Conservation (phyloP, 2,888 invertebrate species). For the Sturmia bella region DNA sequence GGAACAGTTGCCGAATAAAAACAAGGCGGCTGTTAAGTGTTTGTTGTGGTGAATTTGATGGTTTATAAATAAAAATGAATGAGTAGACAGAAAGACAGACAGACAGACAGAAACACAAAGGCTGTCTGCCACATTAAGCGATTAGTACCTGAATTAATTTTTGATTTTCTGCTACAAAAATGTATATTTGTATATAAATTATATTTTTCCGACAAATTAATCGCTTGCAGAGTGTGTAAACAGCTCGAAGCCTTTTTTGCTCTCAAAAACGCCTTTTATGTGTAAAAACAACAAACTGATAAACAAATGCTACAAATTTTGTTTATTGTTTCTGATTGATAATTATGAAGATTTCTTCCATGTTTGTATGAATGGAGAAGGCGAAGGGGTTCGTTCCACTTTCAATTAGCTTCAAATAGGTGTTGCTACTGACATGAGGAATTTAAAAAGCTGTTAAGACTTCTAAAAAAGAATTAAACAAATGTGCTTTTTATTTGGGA, state of each 20-base stretch:
- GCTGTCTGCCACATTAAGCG: background rate
- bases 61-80: constrained; percentile 14
- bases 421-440: constrained; percentile 49
- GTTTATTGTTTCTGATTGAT: constrained; percentile 32
- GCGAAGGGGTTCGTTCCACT: background rate
- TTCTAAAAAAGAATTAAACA: constrained; percentile 6
- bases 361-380: constrained; percentile 9
- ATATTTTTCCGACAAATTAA: constrained; percentile 44
- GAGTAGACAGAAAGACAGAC: constrained; percentile 1
- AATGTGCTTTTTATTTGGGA: constrained; percentile 5
- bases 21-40: constrained; percentile 15
- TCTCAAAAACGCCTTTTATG: constrained; percentile 34
- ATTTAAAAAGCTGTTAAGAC: constrained; percentile 24
- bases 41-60: constrained; percentile 11
- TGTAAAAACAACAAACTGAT: constrained; percentile 10
- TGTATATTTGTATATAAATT: background rate
- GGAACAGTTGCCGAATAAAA: background rate
- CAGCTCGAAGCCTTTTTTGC: constrained; percentile 49
- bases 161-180: constrained; percentile 2
- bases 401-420: constrained; percentile 59
- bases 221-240: constrained; percentile 53
- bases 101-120: background rate
- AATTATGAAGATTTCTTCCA: constrained; percentile 45
- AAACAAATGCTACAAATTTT: constrained; percentile 7
- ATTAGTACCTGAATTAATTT: constrained; percentile 1